Conservation (phyloP, 2,797 vertebrate genomes). For the Dallia pectoralis region DNA sequence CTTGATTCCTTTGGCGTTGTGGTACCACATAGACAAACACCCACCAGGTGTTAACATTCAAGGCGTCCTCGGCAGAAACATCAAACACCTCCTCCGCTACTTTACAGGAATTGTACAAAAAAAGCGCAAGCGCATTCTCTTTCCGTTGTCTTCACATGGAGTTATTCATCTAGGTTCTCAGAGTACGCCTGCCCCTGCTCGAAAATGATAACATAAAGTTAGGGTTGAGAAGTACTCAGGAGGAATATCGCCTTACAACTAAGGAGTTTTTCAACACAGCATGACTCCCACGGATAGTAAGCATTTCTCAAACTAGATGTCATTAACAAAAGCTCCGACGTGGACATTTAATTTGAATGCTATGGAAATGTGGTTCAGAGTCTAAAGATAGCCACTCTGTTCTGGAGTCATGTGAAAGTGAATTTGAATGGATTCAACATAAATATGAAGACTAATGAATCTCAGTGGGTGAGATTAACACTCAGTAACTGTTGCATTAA, state of each 20-base stretch:
- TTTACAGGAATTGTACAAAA: not conserved
- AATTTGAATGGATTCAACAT: slow-evolving; percentile 73
- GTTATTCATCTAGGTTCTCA: not conserved
- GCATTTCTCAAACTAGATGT: not conserved
- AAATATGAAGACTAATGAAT: slow-evolving; percentile 73
- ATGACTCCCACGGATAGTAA: not conserved
- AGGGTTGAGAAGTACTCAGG: not conserved
- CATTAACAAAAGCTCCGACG: slow-evolving; percentile 12
- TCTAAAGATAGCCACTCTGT: slow-evolving; percentile 65
- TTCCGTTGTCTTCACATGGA: not conserved
- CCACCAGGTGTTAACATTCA: not conserved
- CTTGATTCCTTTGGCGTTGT: not conserved
- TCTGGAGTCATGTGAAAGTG: slow-evolving; percentile 70
- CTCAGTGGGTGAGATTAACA: slow-evolving; percentile 67
- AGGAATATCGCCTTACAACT: not conserved
- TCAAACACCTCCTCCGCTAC: not conserved
- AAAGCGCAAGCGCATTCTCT: not conserved
- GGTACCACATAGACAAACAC: not conserved
- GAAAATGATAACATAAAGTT: not conserved
- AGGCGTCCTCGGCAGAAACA: not conserved
- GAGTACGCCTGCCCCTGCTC: not conserved
- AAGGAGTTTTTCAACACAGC: not conserved
- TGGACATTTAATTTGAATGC: slow-evolving; percentile 57
- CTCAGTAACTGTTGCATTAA: slow-evolving; percentile 63
- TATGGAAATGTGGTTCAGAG: slow-evolving; percentile 50